phyloP scores from a whole-genome alignment of 2,113 vertebrate genomes.

The Phalacrocorax carbo region DNA sequence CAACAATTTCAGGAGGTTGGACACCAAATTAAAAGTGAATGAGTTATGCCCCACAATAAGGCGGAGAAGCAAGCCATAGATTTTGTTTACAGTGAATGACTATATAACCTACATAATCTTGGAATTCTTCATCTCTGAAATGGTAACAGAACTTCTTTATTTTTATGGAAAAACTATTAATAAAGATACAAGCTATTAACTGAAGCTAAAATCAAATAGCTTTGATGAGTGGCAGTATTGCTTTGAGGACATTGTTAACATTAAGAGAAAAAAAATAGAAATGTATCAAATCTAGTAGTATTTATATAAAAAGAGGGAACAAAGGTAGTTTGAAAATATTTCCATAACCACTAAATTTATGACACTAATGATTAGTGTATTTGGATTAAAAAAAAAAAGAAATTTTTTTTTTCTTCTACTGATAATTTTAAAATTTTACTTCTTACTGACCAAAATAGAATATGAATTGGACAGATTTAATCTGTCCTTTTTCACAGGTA shows the following conservation, averaged over 20 bases:
- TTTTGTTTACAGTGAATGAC: too few relatives aligned
- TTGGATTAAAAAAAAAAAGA: background rate
- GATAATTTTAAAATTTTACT: background rate
- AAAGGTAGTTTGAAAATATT: background rate
- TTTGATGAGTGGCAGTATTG: background rate
- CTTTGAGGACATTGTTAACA: background rate
- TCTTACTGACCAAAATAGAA: background rate
- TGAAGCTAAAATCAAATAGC: background rate
- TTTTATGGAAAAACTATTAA: background rate
- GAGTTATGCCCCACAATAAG: too few relatives aligned
- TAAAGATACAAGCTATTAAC: background rate
- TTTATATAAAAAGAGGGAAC: background rate
- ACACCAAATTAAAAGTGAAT: too few relatives aligned
- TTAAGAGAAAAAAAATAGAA: background rate
- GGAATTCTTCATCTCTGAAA: background rate
- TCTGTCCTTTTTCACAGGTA: background rate
- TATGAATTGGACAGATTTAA: background rate
- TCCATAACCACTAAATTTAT: background rate
- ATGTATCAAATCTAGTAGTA: fast-evolving
- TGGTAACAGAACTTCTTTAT: background rate
- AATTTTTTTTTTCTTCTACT: background rate
- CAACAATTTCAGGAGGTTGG: too few relatives aligned
- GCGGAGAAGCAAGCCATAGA: too few relatives aligned
- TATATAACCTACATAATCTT: too few relatives aligned
- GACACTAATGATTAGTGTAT: background rate